A percentile compares a stretch with the other conserved stretches of the same genome.
phyloP scores from a whole-genome alignment of 2,113 vertebrate genomes.

The Eolophus roseicapilla region DNA sequence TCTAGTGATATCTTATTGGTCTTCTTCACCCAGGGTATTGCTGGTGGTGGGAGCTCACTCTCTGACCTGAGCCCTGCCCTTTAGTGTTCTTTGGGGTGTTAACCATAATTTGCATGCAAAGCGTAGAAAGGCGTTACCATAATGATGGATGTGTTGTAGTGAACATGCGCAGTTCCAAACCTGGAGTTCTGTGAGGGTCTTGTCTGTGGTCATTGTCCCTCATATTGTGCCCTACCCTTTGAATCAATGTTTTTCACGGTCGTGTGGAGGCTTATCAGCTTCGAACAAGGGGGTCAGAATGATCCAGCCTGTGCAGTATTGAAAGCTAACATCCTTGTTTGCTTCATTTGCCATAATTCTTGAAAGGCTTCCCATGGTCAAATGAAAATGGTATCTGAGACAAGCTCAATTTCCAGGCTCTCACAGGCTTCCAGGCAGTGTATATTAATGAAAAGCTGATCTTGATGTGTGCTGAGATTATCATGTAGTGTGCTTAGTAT shows the following conservation, averaged over 20 bases:
- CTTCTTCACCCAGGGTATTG: not conserved
- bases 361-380: not conserved
- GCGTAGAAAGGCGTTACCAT: not conserved
- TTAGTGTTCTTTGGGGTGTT: not conserved
- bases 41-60: not conserved
- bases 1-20: not conserved
- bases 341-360: not conserved
- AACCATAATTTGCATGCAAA: not conserved
- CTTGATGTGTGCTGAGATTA: not conserved
- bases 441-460: not conserved
- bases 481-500: not conserved
- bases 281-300: not conserved
- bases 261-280: not conserved
- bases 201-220: not conserved
- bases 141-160: not conserved
- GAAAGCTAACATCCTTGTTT: not conserved
- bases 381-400: not conserved
- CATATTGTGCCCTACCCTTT: not conserved
- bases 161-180: not conserved
- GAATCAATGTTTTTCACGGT: not conserved
- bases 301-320: not conserved
- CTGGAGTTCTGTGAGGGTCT: not conserved
- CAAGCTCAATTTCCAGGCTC: not conserved
- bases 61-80: not conserved
- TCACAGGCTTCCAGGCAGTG: not conserved